phyloP scores from a whole-genome alignment of 2,797 vertebrate species.

The Catamblyrhynchus diadema region DNA sequence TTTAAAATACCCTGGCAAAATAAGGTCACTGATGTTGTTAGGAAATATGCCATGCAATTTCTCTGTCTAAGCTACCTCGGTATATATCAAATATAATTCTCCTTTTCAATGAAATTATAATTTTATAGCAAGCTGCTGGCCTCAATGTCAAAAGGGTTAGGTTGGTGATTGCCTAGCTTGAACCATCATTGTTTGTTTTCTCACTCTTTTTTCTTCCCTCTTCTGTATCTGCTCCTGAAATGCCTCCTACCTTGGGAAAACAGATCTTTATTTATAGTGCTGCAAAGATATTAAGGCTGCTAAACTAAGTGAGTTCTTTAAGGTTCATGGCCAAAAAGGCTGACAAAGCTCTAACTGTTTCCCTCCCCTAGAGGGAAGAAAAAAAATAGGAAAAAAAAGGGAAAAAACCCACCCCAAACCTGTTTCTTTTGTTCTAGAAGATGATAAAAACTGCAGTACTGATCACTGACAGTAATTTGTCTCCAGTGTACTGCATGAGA shows the following conservation, averaged over 20 bases:
- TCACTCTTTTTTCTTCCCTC: background rate
- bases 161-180: background rate
- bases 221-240: background rate
- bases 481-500: slow-evolving; percentile 17
- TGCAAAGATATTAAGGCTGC: slow-evolving; percentile 43
- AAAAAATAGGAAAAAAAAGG: background rate
- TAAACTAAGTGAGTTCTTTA: slow-evolving; percentile 41
- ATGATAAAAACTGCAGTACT: slow-evolving; percentile 30
- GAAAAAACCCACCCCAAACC: background rate
- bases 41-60: slow-evolving; percentile 66
- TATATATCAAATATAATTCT: slow-evolving; percentile 77
- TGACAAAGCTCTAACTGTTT: slow-evolving; percentile 3
- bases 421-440: slow-evolving; percentile 35
- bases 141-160: slow-evolving; percentile 6
- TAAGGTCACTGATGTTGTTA: slow-evolving; percentile 52
- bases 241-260: slow-evolving; percentile 24
- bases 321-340: slow-evolving; percentile 37
- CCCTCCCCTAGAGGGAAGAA: background rate
- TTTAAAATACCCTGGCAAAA: background rate
- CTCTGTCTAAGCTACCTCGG: slow-evolving; percentile 76
- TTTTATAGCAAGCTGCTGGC: slow-evolving; percentile 38
- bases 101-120: slow-evolving; percentile 72
- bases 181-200: slow-evolving; percentile 15
- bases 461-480: slow-evolving; percentile 49
- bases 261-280: slow-evolving; percentile 50